Evolutionary conservation across 2,797 vertebrate species (phyloP).

Genomic region (Periophthalmus magnuspinnatus): DNA sequence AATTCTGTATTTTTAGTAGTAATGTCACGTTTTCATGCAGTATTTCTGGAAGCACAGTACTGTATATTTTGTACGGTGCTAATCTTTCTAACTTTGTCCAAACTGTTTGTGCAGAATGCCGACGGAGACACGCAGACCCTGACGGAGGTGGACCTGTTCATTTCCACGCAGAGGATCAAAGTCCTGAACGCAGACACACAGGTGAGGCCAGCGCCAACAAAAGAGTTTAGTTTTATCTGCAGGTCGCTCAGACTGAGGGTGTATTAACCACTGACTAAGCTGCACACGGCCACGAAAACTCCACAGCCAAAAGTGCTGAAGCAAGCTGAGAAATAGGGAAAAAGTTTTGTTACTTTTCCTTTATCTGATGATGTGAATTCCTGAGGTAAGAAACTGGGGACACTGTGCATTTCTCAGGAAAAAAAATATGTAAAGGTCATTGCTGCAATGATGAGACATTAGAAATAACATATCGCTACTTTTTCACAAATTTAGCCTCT

Average conservation of each 20-base stretch:
- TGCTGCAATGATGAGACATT: neutral
- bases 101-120: slow-evolving; percentile 78
- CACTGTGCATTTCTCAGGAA: slow-evolving; percentile 2
- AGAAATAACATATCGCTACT: neutral
- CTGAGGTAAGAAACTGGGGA: slow-evolving; percentile 17
- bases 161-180: slow-evolving; percentile 99
- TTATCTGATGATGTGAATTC: slow-evolving; percentile 40
- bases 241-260: neutral
- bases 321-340: slow-evolving; percentile 16
- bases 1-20: neutral
- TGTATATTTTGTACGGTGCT: neutral
- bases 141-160: slow-evolving; percentile 98
- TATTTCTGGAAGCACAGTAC: neutral
- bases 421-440: neutral
- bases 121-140: slow-evolving; percentile 92
- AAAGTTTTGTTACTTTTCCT: slow-evolving; percentile 24
- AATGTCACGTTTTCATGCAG: neutral
- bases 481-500: neutral
- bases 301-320: slow-evolving; percentile 33
- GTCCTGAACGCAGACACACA: slow-evolving; percentile 97
- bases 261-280: neutral
- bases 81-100: slow-evolving; percentile 17
- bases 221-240: neutral
- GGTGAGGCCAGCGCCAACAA: slow-evolving; percentile 73
- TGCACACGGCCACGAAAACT: neutral